These are phyloP conservation scores for Gasterosteus nipponicus DNA, from an alignment of 2,113 vertebrate genomes.

Conservation along the genomic window DNA sequence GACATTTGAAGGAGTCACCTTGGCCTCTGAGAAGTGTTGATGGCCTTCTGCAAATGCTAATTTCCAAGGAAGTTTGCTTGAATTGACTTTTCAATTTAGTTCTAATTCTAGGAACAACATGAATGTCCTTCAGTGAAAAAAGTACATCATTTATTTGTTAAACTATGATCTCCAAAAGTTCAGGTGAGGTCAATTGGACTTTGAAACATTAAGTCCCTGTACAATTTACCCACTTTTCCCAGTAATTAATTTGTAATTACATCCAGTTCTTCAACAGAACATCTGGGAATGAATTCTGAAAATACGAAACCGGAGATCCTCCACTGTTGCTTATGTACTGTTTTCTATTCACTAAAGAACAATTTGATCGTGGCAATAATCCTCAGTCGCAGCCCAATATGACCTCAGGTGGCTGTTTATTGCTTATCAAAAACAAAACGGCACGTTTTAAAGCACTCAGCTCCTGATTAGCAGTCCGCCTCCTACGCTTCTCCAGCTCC, in stretches of 20 bases:
- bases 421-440: conserved; percentile 37
- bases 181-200: not conserved
- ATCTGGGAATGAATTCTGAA: not conserved
- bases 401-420: conserved; percentile 16
- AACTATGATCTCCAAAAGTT: not conserved
- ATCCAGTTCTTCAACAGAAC: not conserved
- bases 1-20: not conserved
- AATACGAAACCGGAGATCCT: not conserved
- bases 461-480: conserved; percentile 40
- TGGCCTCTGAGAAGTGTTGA: not conserved
- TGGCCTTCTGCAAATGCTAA: not conserved
- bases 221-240: not conserved
- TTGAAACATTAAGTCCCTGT: not conserved
- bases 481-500: not conserved
- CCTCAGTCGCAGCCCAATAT: not conserved
- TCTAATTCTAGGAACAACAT: not conserved
- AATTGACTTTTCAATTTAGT: not conserved
- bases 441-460: conserved; percentile 1
- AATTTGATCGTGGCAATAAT: not conserved
- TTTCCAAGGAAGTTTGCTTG: not conserved
- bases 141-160: not conserved
- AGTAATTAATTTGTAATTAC: not conserved
- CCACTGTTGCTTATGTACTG: not conserved
- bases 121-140: not conserved
- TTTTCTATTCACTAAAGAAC: not conserved